Conservation (phyloP, 2,113 vertebrate genomes). For the Ciconia stormi region DNA sequence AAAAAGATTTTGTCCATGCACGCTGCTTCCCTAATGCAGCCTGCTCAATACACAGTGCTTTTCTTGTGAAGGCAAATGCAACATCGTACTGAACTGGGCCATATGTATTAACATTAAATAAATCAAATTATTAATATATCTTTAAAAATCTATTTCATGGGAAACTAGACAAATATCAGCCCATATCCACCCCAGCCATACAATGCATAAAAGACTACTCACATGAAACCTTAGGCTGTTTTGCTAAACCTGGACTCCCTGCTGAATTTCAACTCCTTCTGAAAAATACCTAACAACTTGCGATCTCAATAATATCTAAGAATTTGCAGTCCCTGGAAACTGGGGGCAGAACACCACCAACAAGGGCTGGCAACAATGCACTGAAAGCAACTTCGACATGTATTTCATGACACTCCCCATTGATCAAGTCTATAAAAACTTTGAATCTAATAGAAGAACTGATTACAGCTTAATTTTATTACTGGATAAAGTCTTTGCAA, state of each 20-base stretch:
- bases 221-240: background rate
- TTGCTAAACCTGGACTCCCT: background rate
- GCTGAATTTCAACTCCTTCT: background rate
- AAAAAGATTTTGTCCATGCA: background rate
- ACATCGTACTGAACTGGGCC: background rate
- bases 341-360: background rate
- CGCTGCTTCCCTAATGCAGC: background rate
- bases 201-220: background rate
- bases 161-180: background rate
- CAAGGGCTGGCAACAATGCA: background rate
- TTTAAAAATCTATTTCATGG: background rate
- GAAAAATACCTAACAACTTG: background rate
- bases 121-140: background rate
- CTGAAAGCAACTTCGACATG: background rate
- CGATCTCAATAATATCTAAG: background rate
- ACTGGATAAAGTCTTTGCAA: background rate
- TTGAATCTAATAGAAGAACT: conserved; percentile 6
- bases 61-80: background rate
- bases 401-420: background rate
- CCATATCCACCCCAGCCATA: background rate
- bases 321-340: background rate
- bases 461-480: conserved; percentile 17
- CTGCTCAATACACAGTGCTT: background rate
- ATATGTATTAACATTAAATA: background rate
- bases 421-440: conserved; percentile 16